phyloP scores from a whole-genome alignment of 64 coral and sea anemone species.

The Porites lutea region DNA sequence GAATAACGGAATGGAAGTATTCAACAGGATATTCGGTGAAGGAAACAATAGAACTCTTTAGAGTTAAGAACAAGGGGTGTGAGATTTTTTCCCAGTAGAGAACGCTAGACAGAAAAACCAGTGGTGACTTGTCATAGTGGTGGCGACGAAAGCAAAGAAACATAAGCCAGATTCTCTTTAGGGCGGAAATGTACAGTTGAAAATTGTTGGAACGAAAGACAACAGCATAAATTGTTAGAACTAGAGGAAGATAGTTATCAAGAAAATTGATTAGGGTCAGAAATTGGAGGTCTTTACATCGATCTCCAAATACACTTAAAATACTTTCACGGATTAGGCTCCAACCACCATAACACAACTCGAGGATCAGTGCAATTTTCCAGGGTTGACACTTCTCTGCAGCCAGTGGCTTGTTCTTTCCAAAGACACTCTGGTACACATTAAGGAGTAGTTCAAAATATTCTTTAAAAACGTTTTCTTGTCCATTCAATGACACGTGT shows the following conservation, averaged over 20 bases:
- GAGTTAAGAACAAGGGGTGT: not conserved
- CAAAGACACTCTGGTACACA: not conserved
- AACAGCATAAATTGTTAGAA: slow-evolving; percentile 37
- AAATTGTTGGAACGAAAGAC: slow-evolving; percentile 9
- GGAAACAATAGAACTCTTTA: not conserved
- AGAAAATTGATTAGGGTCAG: slow-evolving; percentile 29
- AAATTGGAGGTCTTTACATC: not conserved
- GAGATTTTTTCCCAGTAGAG: slow-evolving; percentile 17
- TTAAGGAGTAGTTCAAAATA: not conserved
- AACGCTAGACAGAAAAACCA: slow-evolving; percentile 31
- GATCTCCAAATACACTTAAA: not conserved
- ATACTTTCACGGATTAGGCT: slow-evolving; percentile 22
- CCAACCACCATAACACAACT: slow-evolving; percentile 35
- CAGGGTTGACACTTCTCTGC: not conserved
- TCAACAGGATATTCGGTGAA: slow-evolving; percentile 26
- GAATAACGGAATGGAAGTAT: slow-evolving; percentile 31
- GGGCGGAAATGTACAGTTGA: slow-evolving; percentile 1
- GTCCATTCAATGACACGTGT: not conserved
- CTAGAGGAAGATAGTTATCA: slow-evolving; percentile 34
- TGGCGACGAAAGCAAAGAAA: slow-evolving; percentile 15
- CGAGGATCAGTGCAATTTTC: slow-evolving; percentile 15
- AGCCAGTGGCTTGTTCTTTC: not conserved
- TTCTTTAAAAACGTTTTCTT: slow-evolving; percentile 22
- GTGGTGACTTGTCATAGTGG: slow-evolving; percentile 54
- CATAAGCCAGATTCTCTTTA: slow-evolving; percentile 44